Evolutionary conservation across 2,797 vertebrate genomes (phyloP).

Genomic region (Darevskia nairensis): DNA sequence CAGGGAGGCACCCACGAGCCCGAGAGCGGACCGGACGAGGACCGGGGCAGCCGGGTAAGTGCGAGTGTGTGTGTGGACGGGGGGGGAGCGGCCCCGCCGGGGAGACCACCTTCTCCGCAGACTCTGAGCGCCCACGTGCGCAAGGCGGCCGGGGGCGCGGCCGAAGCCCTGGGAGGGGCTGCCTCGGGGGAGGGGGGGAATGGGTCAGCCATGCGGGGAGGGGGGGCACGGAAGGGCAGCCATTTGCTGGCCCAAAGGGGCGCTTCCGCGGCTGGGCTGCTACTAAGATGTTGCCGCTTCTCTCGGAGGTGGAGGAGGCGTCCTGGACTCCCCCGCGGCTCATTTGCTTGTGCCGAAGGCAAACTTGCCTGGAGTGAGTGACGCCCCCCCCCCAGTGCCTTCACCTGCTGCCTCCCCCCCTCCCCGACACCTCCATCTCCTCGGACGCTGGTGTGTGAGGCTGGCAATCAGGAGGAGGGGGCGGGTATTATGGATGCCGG

Average conservation of each 20-base stretch:
- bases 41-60: not conserved
- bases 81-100: not conserved
- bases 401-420: too few species aligned
- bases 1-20: conserved; percentile 10
- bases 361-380: not conserved
- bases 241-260: not conserved
- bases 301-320: not conserved
- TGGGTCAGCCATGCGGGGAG: not conserved
- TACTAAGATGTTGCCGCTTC: not conserved
- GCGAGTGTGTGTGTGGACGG: not conserved
- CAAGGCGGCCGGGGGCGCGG: too few species aligned
- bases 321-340: too few species aligned
- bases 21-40: not conserved
- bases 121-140: too few species aligned
- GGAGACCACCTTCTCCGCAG: too few species aligned
- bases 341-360: not conserved
- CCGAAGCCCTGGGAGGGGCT: not conserved
- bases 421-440: too few species aligned
- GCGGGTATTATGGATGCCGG: too few species aligned
- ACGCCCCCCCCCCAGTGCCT: not conserved
- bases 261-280: not conserved
- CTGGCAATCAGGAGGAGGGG: too few species aligned
- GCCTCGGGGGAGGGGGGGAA: not conserved
- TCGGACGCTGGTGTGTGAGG: too few species aligned
- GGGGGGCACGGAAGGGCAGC: not conserved